Percentiles rank a stretch among this genome's conserved stretches.
These are phyloP conservation scores for Dolichallabes microphthalmus DNA, from an alignment of 2,113 vertebrate genomes.

Conservation along the genomic window DNA sequence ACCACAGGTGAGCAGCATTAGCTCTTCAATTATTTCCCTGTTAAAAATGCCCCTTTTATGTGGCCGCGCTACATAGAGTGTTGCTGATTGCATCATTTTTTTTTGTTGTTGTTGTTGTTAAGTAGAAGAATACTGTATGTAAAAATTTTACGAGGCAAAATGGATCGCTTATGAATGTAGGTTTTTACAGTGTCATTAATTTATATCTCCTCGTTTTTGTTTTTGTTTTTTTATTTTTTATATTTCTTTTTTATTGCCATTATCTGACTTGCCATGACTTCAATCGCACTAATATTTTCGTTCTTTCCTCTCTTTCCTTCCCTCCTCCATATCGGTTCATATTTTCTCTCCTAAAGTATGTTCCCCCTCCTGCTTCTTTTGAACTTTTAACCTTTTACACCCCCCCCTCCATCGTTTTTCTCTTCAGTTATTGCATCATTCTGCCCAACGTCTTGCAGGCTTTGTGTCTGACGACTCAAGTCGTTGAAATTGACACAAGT, in stretches of 20 bases:
- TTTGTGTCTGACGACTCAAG: slow-evolving; percentile 57
- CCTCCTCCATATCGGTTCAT: neutral
- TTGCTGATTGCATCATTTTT: slow-evolving; percentile 19
- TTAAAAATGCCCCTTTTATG: no score
- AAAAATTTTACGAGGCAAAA: neutral
- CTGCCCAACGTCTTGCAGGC: slow-evolving; percentile 49
- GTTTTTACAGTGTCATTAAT: slow-evolving; percentile 23
- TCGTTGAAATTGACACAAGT: slow-evolving; percentile 62
- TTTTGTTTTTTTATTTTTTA: slow-evolving; percentile 12
- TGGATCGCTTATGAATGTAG: neutral
- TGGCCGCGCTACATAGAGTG: no score
- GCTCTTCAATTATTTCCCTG: no score
- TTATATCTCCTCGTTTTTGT: neutral
- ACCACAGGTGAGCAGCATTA: no score
- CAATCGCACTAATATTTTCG: neutral
- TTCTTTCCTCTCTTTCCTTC: neutral
- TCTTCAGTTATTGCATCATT: slow-evolving; percentile 37
- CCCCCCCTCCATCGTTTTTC: no score
- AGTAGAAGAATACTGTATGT: slow-evolving; percentile 11
- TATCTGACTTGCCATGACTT: neutral
- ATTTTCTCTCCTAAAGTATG: neutral
- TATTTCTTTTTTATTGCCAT: neutral
- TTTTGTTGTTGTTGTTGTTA: neutral
- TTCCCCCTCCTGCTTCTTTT: neutral
- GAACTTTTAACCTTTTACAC: neutral